These are phyloP conservation scores for Euwallacea fornicatus DNA, from an alignment of 1,140 invertebrate genomes.

Conservation along the genomic window DNA sequence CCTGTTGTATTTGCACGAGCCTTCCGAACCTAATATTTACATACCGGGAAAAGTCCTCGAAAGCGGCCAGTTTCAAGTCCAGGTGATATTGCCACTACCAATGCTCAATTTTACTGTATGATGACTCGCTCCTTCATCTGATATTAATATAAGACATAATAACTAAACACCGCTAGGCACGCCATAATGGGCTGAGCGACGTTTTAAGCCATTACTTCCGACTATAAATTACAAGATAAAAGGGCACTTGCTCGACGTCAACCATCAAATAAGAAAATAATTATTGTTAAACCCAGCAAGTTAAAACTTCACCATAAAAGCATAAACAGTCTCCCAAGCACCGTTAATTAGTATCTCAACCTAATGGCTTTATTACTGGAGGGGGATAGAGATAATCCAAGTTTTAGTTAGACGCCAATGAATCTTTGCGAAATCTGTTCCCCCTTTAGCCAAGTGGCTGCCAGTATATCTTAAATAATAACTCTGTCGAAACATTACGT, in stretches of 20 bases:
- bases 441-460: slow-evolving; percentile 32
- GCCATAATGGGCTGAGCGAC: no score
- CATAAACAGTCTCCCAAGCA: slow-evolving; percentile 20
- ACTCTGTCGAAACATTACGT: slow-evolving; percentile 39
- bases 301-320: slow-evolving; percentile 13
- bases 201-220: no score
- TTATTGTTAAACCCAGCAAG: background rate
- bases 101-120: no score
- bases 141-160: no score
- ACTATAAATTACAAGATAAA: background rate
- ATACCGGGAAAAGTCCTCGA: no score
- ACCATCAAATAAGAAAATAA: background rate
- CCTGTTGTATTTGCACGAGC: no score
- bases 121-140: no score
- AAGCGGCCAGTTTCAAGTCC: no score
- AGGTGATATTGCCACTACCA: no score
- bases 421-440: slow-evolving; percentile 34
- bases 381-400: slow-evolving; percentile 25
- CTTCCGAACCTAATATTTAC: no score
- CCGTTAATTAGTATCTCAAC: slow-evolving; percentile 29
- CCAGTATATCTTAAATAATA: slow-evolving; percentile 36
- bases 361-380: slow-evolving; percentile 31
- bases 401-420: slow-evolving; percentile 32
- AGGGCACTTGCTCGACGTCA: background rate
- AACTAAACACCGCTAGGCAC: no score